Conservation (phyloP, 2,888 invertebrate genomes). For the Sminthurinus aureus region DNA sequence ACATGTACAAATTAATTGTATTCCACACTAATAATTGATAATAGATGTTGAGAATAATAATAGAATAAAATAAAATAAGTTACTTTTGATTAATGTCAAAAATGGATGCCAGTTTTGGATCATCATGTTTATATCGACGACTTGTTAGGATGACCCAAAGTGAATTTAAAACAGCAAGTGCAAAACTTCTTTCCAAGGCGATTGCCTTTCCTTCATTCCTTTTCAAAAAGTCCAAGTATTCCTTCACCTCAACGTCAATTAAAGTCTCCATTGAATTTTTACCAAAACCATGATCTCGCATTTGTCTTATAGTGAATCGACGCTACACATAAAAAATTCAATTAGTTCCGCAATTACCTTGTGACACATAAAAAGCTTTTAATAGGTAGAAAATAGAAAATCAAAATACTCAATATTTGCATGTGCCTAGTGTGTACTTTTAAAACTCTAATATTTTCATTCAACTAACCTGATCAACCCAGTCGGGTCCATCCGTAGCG, state of each 20-base stretch:
- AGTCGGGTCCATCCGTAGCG: background rate
- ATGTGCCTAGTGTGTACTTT: too few species aligned
- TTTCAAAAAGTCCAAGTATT: background rate
- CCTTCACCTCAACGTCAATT: conserved; percentile 9
- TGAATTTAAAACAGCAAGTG: background rate
- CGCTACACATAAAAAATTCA: background rate
- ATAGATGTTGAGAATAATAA: too few species aligned
- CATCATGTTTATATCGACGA: background rate
- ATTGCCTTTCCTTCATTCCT: background rate
- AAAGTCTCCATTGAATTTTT: background rate
- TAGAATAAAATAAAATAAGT: background rate
- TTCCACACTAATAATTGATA: too few species aligned
- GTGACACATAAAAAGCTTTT: too few species aligned
- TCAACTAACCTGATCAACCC: background rate
- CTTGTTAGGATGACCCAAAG: conserved; percentile 1
- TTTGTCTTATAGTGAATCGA: background rate
- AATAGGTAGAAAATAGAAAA: background rate
- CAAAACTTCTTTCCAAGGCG: background rate
- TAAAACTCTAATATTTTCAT: background rate
- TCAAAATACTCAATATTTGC: background rate
- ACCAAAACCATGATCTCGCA: conserved; percentile 22
- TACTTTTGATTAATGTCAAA: background rate
- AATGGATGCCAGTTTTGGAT: background rate
- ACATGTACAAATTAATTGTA: too few species aligned
- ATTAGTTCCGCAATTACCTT: too few species aligned